Percentiles rank a stretch among this genome's conserved stretches.
Evolutionary conservation across 2,797 vertebrate genomes (phyloP).

Genomic region (Enteromius viviparus): DNA sequence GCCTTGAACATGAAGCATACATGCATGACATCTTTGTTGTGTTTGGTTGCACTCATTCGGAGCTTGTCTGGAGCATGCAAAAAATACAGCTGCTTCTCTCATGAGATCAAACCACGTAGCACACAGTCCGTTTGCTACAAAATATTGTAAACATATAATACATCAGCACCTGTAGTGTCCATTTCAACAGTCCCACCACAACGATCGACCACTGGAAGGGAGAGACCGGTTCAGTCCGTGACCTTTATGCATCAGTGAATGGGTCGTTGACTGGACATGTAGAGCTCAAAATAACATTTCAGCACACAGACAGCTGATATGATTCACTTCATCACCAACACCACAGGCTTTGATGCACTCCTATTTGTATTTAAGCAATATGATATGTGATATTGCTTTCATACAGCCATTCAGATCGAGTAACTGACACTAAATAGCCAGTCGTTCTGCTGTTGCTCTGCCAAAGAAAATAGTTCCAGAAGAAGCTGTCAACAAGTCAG

Average conservation of each 20-base stretch:
- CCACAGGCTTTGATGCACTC: neutral
- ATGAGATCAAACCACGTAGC: conserved; percentile 42
- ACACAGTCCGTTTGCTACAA: conserved; percentile 57
- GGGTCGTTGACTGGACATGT: neutral
- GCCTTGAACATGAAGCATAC: conserved; percentile 76
- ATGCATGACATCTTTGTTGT: conserved; percentile 76
- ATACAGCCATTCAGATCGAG: neutral
- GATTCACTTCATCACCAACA: conserved; percentile 5
- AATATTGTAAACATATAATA: conserved; percentile 61
- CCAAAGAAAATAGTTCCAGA: conserved; percentile 17
- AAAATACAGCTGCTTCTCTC: conserved; percentile 55
- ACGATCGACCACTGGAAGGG: neutral
- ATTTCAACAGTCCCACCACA: conserved; percentile 4
- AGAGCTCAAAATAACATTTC: neutral
- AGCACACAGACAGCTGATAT: neutral
- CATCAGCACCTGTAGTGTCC: conserved; percentile 57
- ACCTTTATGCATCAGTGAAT: neutral
- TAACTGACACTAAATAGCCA: neutral
- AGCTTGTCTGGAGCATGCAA: conserved; percentile 78
- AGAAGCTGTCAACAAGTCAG: conserved; percentile 19
- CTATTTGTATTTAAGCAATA: neutral
- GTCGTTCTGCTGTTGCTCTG: neutral
- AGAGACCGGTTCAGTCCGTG: conserved; percentile 10
- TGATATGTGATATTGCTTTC: neutral
- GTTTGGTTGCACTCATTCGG: conserved; percentile 73